Base-by-base conservation (phyloP, 1,140 invertebrate species). In the Oncopeltus fasciatus region DNA sequence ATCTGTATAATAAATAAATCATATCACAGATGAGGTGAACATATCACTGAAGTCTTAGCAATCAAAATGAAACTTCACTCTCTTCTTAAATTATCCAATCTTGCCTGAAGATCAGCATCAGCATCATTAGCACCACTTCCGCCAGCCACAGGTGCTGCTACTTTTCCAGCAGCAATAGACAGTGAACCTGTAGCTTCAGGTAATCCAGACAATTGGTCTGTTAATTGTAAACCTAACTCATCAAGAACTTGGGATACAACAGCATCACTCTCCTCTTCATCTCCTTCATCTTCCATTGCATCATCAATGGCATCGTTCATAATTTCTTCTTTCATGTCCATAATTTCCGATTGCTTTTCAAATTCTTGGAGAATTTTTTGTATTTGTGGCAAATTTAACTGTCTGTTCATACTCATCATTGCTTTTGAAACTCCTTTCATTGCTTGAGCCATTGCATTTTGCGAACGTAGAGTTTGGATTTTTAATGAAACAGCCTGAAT, bases 321-420 rank as follows among this genome's bases (percentile, higher is more conserved):
- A 81, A 99, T 95, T 77, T 99, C 97, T 76, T 99, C 96, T 72
- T 99, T 99, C 95, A 99, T 99, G 73, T 99, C 96, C 96, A 99
- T 99, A 63, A 99, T 98, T 77, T 98, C 95, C 0, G 93, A 95
- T 72, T 99, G 96, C 70, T 97, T 98, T 75, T 99, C 96, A 81
- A 99, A 99, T 72, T 99, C 96, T 80, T 93, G 88, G 71, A 99
- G 83, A 69, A 99, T 99, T 73, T 92, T 95, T 74, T 99, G 95
- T 71, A 99, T 99, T 79, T 99, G 94, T 24, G 97, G 96, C 70
- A 99, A 79, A 78, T 99, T 99, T 68, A 99, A 73, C 78, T 98
- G 88, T 47, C 88, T 87, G 75, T 99, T 99, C 97, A 99, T 99
- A 71, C 85, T 94, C 68, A 88, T 86, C 95, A 99, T 98, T 44